A percentile compares a stretch with the other conserved stretches of the same genome.
These are phyloP conservation scores for Ophthalmolycus amberensis DNA, from an alignment of 2,113 vertebrate species.

Conservation along the genomic window DNA sequence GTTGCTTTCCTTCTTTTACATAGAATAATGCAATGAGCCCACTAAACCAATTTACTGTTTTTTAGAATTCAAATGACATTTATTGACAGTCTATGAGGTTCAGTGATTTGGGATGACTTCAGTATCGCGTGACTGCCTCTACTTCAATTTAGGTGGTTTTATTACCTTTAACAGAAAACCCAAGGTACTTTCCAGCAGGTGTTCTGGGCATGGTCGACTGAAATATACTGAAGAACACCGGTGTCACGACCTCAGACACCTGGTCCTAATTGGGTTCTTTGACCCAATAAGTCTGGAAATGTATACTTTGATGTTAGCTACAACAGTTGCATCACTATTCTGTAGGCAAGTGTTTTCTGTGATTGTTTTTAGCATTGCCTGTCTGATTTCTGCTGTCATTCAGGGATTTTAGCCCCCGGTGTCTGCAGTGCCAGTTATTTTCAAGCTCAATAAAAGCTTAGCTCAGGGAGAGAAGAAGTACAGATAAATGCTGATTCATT, in stretches of 20 bases:
- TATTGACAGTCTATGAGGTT: slow-evolving; percentile 9
- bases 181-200: slow-evolving; percentile 6
- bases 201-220: slow-evolving; percentile 16
- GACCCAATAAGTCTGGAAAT: slow-evolving; percentile 18
- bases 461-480: slow-evolving; percentile 3
- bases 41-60: slow-evolving; percentile 36
- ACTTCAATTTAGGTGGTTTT: slow-evolving; percentile 25
- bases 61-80: slow-evolving; percentile 26
- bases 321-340: slow-evolving; percentile 42
- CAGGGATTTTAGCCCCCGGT: slow-evolving; percentile 43
- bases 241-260: neutral
- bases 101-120: slow-evolving; percentile 28
- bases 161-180: slow-evolving; percentile 4
- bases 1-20: slow-evolving; percentile 52
- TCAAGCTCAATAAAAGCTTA: slow-evolving; percentile 25
- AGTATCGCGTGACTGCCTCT: slow-evolving; percentile 1
- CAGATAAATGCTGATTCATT: slow-evolving; percentile 10
- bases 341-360: slow-evolving; percentile 8
- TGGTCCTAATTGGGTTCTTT: slow-evolving; percentile 16
- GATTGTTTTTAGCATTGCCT: slow-evolving; percentile 27
- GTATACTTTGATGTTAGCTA: slow-evolving; percentile 30
- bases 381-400: slow-evolving; percentile 38
- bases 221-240: slow-evolving; percentile 5
- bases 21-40: slow-evolving; percentile 37
- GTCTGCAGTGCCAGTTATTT: slow-evolving; percentile 31